phyloP scores from a whole-genome alignment of 2,888 invertebrate species.

The Sesamia inferens region DNA sequence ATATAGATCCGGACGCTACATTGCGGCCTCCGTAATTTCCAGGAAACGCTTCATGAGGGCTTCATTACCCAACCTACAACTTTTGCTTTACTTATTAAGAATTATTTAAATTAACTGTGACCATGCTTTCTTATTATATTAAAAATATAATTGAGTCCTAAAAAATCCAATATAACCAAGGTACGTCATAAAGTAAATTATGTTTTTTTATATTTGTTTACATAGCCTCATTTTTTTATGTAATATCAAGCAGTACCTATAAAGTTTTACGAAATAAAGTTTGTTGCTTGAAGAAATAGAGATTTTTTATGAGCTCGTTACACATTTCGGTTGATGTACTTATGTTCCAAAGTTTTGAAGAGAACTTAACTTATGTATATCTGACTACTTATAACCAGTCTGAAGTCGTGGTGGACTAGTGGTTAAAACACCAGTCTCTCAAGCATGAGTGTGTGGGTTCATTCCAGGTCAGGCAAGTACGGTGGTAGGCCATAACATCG shows the following conservation, averaged over 20 bases:
- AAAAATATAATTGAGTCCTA: constrained; percentile 44
- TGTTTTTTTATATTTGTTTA: constrained; percentile 55
- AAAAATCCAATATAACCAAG: constrained; percentile 36
- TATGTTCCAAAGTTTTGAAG: constrained; percentile 32
- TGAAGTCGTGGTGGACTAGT: too few species aligned
- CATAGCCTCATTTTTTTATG: constrained; percentile 38
- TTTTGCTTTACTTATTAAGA: not conserved
- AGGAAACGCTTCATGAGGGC: not conserved
- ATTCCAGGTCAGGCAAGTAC: too few species aligned
- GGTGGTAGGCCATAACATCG: too few species aligned
- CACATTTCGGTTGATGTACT: constrained; percentile 44
- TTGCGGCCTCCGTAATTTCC: not conserved
- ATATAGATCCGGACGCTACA: not conserved
- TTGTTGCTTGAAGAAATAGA: constrained; percentile 25
- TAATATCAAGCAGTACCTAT: constrained; percentile 45
- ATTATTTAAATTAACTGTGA: constrained; percentile 4
- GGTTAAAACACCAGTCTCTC: too few species aligned
- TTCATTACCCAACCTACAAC: not conserved
- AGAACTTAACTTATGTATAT: constrained; percentile 16
- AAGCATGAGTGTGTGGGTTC: too few species aligned
- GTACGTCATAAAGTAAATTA: constrained; percentile 48
- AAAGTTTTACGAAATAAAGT: constrained; percentile 50
- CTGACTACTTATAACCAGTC: constrained; percentile 4
- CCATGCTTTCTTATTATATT: constrained; percentile 9
- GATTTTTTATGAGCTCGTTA: constrained; percentile 47